Conservation (phyloP, 2,888 invertebrate species). For the Drosophila setosimentum region DNA sequence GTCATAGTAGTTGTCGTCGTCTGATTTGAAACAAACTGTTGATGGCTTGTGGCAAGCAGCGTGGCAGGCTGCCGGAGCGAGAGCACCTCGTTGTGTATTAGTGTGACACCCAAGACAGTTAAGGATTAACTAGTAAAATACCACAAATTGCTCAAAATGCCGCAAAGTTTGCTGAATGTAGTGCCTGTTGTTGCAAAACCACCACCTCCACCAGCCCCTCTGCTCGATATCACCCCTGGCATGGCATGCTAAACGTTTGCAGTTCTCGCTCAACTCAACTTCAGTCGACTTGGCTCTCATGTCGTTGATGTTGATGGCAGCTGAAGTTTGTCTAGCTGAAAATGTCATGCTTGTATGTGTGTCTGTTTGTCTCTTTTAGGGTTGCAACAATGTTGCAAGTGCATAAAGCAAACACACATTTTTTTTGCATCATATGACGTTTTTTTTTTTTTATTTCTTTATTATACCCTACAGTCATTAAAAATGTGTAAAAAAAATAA, state of each 20-base stretch:
- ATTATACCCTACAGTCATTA: constrained; percentile 22
- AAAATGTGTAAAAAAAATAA: neutral
- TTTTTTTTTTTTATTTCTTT: constrained; percentile 37
- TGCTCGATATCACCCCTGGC: neutral
- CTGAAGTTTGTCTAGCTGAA: constrained; percentile 62
- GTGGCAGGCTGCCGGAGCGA: constrained; percentile 29
- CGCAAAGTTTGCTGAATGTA: constrained; percentile 79
- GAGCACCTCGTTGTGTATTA: constrained; percentile 64
- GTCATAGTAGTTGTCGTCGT: constrained; percentile 55
- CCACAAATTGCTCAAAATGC: constrained; percentile 81
- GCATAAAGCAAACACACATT: constrained; percentile 72
- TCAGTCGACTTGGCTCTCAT: constrained; percentile 36
- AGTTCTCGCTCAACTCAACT: constrained; percentile 40
- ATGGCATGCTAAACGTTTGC: constrained; percentile 68
- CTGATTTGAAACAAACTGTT: constrained; percentile 77
- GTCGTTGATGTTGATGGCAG: constrained; percentile 68
- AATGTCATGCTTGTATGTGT: constrained; percentile 5
- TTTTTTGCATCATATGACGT: constrained; percentile 69
- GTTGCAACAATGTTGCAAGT: constrained; percentile 78
- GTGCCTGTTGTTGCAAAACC: constrained; percentile 42
- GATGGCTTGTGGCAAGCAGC: constrained; percentile 73
- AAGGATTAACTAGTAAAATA: constrained; percentile 81
- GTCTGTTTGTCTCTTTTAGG: constrained; percentile 23
- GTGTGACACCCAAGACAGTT: constrained; percentile 80
- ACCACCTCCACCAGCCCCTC: neutral